Conservation (phyloP, 2,888 invertebrate species). For the Sarcophaga subvicina region DNA sequence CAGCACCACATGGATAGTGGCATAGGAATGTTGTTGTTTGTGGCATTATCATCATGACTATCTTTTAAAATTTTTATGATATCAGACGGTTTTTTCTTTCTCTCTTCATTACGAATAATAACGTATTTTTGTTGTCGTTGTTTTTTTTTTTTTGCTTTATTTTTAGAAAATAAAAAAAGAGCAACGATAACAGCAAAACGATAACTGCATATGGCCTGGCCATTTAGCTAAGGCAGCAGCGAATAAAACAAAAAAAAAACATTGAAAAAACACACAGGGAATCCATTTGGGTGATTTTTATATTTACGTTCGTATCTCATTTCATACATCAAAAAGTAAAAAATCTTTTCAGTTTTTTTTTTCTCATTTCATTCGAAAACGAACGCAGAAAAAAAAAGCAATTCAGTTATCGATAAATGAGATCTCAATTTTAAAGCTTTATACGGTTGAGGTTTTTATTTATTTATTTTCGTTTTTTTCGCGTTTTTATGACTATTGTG, state of each 20-base stretch:
- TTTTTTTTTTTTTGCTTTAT: neutral
- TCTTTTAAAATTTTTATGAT: constrained; percentile 57
- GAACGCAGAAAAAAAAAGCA: constrained; percentile 58
- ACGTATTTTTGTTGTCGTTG: constrained; percentile 17
- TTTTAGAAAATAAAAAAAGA: neutral
- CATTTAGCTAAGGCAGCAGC: constrained; percentile 39
- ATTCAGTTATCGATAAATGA: constrained; percentile 69
- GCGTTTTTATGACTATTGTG: constrained; percentile 67
- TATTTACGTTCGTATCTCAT: constrained; percentile 68
- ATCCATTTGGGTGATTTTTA: constrained; percentile 63
- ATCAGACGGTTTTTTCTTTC: constrained; percentile 7
- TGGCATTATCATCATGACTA: constrained; percentile 36
- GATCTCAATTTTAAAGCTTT: constrained; percentile 70
- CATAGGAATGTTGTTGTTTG: neutral
- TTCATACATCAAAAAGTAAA: constrained; percentile 69
- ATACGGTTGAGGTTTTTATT: constrained; percentile 54
- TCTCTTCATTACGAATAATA: constrained; percentile 35
- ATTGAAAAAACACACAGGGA: constrained; percentile 23
- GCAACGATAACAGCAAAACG: constrained; percentile 1
- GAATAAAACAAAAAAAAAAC: constrained; percentile 6
- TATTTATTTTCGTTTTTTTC: neutral
- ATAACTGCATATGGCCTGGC: constrained; percentile 55
- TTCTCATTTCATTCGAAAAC: too few species aligned
- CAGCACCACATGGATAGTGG: neutral
- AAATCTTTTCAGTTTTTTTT: constrained; percentile 52